Evolutionary conservation across 2,113 vertebrate genomes (phyloP).

Genomic region (Antechinus flavipes): DNA sequence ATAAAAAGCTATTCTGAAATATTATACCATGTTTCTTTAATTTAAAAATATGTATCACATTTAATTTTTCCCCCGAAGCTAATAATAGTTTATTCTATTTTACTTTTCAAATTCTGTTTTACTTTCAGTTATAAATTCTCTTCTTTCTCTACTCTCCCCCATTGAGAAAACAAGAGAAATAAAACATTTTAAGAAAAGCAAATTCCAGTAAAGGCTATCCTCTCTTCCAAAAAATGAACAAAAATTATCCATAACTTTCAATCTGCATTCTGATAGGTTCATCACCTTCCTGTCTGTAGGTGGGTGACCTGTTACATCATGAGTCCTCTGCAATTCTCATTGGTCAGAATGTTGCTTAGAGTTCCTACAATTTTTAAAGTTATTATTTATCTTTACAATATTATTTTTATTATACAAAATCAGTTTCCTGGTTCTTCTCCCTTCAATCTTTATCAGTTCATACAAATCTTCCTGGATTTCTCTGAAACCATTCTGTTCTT

Average conservation of each 20-base stretch:
- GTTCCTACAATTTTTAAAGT: not conserved
- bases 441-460: not conserved
- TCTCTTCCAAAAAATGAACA: not conserved
- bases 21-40: not conserved
- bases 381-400: not conserved
- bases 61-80: not conserved
- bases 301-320: not conserved
- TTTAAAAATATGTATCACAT: not conserved
- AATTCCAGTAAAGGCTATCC: not conserved
- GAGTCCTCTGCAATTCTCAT: not conserved
- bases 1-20: constrained; percentile 35
- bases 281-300: not conserved
- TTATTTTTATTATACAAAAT: not conserved
- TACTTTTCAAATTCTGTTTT: too few relatives aligned
- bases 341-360: not conserved
- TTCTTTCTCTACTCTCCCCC: too few relatives aligned
- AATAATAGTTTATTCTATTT: too few relatives aligned
- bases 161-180: too few relatives aligned
- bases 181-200: too few relatives aligned
- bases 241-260: not conserved
- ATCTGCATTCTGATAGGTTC: not conserved
- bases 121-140: too few relatives aligned
- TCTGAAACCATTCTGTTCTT: not conserved
- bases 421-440: not conserved
- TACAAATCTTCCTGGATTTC: not conserved